Evolutionary conservation across 1,140 invertebrate genomes (phyloP).

Genomic region (Heterodera schachtii): DNA sequence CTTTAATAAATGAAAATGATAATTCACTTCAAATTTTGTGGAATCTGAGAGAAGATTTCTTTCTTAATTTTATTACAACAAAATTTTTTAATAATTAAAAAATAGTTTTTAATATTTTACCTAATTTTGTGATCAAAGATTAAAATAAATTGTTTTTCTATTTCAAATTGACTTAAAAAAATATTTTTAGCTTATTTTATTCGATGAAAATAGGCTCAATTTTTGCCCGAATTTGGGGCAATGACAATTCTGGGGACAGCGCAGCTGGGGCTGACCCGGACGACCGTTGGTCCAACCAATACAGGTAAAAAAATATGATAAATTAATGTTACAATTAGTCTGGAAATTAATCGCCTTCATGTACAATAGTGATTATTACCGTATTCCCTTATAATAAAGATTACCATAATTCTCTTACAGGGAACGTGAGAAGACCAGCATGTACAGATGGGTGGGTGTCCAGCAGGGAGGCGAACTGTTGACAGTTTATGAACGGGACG

Average conservation of each 20-base stretch:
- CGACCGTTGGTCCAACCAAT: slow-evolving; percentile 69
- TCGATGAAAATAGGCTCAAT: slow-evolving; percentile 16
- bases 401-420: slow-evolving; percentile 27
- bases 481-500: slow-evolving; percentile 77
- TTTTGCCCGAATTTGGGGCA: neutral
- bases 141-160: no score
- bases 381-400: no score
- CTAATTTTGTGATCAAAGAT: no score
- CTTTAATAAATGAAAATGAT: neutral
- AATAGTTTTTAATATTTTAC: no score
- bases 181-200: no score
- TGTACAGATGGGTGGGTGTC: slow-evolving; percentile 68
- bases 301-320: slow-evolving; percentile 38
- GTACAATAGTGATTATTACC: no score
- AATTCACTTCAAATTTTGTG: neutral
- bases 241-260: neutral
- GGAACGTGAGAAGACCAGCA: slow-evolving; percentile 67
- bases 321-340: no score
- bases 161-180: no score
- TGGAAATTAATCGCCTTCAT: no score
- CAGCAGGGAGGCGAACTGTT: slow-evolving; percentile 69
- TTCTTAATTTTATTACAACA: neutral
- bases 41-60: no score
- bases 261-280: slow-evolving; percentile 61
- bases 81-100: neutral